Percentiles rank a stretch among this genome's conserved stretches.
phyloP scores from a whole-genome alignment of 2,797 vertebrate genomes.

The Tokudaia tokunoshimensis region DNA sequence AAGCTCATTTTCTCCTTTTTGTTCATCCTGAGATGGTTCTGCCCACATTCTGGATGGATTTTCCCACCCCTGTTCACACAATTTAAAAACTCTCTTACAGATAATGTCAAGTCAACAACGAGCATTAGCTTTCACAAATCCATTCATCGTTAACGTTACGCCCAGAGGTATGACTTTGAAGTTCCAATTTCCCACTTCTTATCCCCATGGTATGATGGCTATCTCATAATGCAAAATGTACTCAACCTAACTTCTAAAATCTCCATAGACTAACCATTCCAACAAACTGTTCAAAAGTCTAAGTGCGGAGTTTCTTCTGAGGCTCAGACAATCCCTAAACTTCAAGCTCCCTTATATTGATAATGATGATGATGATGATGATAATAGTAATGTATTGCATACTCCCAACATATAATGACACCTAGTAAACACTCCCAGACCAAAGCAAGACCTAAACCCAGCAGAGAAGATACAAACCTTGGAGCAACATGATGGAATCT shows the following conservation, averaged over 20 bases:
- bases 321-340: neutral
- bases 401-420: neutral
- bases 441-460: neutral
- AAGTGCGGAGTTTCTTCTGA: neutral
- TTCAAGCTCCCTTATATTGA: neutral
- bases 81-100: neutral
- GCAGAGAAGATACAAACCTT: neutral
- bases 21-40: neutral
- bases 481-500: neutral
- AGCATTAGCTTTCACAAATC: neutral
- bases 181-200: neutral
- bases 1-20: neutral
- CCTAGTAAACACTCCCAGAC: neutral
- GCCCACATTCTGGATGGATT: neutral
- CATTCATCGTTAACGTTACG: neutral
- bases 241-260: neutral
- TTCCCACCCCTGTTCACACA: neutral
- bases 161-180: too few relatives aligned
- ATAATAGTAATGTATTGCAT: neutral
- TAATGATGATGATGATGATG: neutral
- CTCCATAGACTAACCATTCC: neutral
- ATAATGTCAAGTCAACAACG: neutral
- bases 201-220: too few relatives aligned
- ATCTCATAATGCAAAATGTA: neutral
- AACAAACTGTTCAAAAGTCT: neutral